phyloP scores from a whole-genome alignment of 2,113 vertebrate genomes.

The Rhea americana region DNA sequence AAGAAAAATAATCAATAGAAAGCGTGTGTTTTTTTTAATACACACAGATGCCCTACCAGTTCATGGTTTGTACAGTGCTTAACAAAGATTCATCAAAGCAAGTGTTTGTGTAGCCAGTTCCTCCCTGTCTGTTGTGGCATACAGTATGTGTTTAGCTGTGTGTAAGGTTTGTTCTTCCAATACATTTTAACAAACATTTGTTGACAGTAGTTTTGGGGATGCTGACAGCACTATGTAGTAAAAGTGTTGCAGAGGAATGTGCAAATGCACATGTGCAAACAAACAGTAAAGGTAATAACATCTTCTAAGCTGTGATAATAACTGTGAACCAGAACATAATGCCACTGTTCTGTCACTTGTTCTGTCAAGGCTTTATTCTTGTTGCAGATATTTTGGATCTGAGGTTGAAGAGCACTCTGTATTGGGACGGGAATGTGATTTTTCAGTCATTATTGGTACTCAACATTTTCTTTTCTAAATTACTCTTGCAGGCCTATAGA shows the following conservation, averaged over 20 bases:
- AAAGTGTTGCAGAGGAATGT: not conserved
- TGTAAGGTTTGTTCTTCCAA: not conserved
- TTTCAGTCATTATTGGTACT: not conserved
- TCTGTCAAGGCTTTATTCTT: not conserved
- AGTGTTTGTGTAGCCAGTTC: not conserved
- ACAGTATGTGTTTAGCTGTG: not conserved
- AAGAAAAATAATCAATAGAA: not conserved
- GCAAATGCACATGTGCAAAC: not conserved
- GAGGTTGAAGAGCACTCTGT: not conserved
- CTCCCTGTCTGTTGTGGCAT: not conserved
- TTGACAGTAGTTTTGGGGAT: not conserved
- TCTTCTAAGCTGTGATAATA: not conserved
- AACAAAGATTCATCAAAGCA: not conserved
- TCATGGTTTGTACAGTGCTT: not conserved
- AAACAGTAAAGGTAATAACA: not conserved
- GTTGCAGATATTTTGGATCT: not conserved
- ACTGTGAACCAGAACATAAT: not conserved
- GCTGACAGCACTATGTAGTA: fast-evolving
- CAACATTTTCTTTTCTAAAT: not conserved
- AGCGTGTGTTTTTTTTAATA: not conserved
- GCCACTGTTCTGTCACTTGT: not conserved
- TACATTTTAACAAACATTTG: not conserved
- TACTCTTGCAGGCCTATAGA: conserved; percentile 87
- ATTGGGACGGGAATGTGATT: not conserved
- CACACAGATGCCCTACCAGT: not conserved